Evolutionary conservation across 37 sponge, comb jelly and placozoan genomes (phyloP).

Genomic region (Spongilla lacustris): DNA sequence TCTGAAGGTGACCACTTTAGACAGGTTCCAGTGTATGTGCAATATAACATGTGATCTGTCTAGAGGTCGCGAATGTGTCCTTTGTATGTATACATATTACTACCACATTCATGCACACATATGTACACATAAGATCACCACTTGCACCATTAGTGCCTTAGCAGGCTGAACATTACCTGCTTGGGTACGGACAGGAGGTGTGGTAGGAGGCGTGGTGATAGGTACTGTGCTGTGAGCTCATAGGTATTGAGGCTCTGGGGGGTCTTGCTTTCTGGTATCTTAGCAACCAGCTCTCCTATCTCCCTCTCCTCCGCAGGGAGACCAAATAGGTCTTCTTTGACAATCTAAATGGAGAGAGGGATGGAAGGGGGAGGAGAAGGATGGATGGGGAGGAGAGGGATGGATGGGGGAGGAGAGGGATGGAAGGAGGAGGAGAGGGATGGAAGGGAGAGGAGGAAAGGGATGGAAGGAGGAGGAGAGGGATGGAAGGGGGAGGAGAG

Average conservation of each 20-base stretch:
- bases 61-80: too few relatives aligned
- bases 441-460: neutral
- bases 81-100: too few relatives aligned
- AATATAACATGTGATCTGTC: too few relatives aligned
- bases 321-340: slow-evolving; percentile 85
- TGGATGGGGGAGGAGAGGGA: neutral
- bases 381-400: neutral
- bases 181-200: slow-evolving; percentile 57
- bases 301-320: slow-evolving; percentile 84
- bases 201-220: slow-evolving; percentile 71
- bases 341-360: slow-evolving; percentile 20
- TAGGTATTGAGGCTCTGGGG: slow-evolving; percentile 64
- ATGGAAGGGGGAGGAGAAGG: neutral
- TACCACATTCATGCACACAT: too few relatives aligned
- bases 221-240: slow-evolving; percentile 63
- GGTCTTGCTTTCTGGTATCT: slow-evolving; percentile 81
- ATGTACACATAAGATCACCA: too few relatives aligned
- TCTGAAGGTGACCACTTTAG: too few relatives aligned
- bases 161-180: too few relatives aligned
- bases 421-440: slow-evolving; percentile 18
- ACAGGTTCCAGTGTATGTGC: too few relatives aligned
- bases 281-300: slow-evolving; percentile 60
- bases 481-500: neutral
- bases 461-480: neutral
- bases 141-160: too few relatives aligned